phyloP scores from a whole-genome alignment of 2,797 vertebrate species.

The Cossypha niveicapilla region DNA sequence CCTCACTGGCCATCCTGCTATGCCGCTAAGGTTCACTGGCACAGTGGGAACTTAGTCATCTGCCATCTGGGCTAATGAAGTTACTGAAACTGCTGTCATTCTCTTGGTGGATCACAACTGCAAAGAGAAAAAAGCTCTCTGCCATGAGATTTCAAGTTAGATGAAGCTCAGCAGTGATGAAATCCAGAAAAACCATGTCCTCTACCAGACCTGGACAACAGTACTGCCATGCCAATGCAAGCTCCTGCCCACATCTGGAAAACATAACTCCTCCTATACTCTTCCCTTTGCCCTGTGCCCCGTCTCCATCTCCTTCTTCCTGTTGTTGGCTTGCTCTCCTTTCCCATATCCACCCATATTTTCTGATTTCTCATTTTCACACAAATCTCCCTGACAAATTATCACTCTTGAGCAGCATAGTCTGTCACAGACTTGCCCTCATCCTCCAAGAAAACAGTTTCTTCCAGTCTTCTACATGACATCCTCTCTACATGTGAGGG shows the following conservation, averaged over 20 bases:
- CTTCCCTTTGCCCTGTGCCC: not conserved
- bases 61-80: not conserved
- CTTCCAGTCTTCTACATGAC: not conserved
- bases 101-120: not conserved
- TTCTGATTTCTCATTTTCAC: not conserved
- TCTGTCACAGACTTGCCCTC: not conserved
- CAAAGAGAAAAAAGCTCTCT: not conserved
- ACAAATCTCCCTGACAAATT: not conserved
- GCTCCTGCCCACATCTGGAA: not conserved
- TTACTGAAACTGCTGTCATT: not conserved
- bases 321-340: not conserved
- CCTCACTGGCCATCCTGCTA: not conserved
- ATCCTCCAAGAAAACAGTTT: fast-evolving
- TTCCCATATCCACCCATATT: fast-evolving
- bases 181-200: not conserved
- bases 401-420: not conserved
- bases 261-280: fast-evolving
- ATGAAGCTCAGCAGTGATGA: not conserved
- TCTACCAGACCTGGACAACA: not conserved
- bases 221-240: not conserved
- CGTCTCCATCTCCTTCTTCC: not conserved
- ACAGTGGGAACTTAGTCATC: not conserved
- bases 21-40: not conserved
- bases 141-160: not conserved
- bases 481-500: not conserved